These are phyloP conservation scores for Sebastes matsubarae DNA, from an alignment of 2,797 vertebrate species.

Conservation along the genomic window DNA sequence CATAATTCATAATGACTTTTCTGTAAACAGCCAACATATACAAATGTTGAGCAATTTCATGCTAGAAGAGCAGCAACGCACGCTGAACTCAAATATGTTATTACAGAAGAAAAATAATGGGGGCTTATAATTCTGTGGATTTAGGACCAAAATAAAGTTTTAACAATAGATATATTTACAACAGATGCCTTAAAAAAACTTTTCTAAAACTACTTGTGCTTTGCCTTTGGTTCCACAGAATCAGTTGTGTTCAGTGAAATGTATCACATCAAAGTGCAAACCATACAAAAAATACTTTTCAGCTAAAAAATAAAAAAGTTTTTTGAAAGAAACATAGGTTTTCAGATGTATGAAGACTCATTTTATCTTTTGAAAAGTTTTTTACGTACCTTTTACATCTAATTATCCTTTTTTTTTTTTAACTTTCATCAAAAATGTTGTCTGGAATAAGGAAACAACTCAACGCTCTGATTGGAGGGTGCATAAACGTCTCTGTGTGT, in stretches of 20 bases:
- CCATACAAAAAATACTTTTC: neutral
- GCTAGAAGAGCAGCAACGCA: neutral
- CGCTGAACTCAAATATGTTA: neutral
- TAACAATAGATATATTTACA: neutral
- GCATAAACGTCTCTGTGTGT: neutral
- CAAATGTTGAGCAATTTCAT: conserved; percentile 1
- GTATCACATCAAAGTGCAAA: conserved; percentile 2
- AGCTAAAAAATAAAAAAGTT: neutral
- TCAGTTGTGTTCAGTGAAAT: neutral
- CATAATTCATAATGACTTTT: neutral
- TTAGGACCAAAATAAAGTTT: neutral
- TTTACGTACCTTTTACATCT: neutral
- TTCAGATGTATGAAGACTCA: neutral
- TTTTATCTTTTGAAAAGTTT: neutral
- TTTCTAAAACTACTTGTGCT: neutral
- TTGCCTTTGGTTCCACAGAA: neutral
- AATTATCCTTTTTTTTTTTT: neutral
- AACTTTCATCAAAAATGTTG: neutral
- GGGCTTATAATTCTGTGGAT: neutral
- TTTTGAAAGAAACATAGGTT: neutral
- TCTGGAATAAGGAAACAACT: neutral
- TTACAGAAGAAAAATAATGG: neutral
- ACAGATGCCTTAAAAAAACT: neutral
- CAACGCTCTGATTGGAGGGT: neutral
- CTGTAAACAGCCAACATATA: neutral